Conservation (phyloP, 2,888 invertebrate genomes). For the Chydorus sphaericus region DNA sequence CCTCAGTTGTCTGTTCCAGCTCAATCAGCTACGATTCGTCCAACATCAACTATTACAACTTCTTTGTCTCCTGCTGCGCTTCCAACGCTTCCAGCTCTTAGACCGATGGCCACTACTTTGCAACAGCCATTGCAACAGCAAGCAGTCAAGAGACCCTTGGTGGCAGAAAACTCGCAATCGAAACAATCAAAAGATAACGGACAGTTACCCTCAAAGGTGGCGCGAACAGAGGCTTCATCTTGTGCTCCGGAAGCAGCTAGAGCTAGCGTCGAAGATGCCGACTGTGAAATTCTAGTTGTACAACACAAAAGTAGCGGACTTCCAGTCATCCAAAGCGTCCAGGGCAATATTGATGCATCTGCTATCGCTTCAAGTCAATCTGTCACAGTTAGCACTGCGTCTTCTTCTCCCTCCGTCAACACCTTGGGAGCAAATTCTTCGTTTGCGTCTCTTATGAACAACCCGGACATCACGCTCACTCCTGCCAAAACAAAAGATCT, state of each 20-base stretch:
- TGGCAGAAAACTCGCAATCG: too few species aligned
- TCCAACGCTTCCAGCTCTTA: too few species aligned
- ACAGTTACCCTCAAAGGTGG: not conserved
- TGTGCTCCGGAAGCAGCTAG: too few species aligned
- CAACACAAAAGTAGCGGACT: not conserved
- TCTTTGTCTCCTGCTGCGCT: too few species aligned
- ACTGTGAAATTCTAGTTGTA: not conserved
- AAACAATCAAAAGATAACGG: too few species aligned
- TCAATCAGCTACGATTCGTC: too few species aligned
- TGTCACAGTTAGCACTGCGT: not conserved
- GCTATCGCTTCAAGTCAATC: not conserved
- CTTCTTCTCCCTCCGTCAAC: too few species aligned
- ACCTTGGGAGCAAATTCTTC: too few species aligned
- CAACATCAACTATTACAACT: too few species aligned
- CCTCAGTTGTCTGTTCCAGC: too few species aligned
- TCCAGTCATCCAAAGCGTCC: not conserved
- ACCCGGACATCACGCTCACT: not conserved
- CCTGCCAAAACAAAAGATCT: not conserved
- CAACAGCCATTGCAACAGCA: not conserved
- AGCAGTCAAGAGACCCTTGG: too few species aligned
- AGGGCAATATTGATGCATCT: not conserved
- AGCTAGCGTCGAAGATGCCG: not conserved
- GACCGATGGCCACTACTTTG: too few species aligned
- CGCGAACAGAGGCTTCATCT: not conserved
- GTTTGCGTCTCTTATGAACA: not conserved